Percentiles rank a stretch among this genome's conserved stretches.
Evolutionary conservation across 1,140 invertebrate species (phyloP).

Genomic region (Andrena cerasifolii): DNA sequence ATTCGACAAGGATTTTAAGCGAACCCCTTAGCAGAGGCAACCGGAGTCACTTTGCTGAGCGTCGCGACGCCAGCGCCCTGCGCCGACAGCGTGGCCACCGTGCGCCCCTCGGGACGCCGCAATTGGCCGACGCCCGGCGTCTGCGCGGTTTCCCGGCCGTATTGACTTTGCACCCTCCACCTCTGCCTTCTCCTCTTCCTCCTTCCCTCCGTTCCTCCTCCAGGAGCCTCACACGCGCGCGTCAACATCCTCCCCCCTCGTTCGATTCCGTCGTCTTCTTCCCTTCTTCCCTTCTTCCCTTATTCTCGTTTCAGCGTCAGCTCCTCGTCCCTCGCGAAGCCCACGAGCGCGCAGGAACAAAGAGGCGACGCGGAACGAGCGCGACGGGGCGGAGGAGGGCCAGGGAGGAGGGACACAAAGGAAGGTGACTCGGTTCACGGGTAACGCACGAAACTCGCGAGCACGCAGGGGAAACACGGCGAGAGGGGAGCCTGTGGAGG

Average conservation of each 20-base stretch:
- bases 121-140: constrained; percentile 71
- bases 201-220: constrained; percentile 19
- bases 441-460: constrained; percentile 42
- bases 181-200: neutral
- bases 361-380: constrained; percentile 14
- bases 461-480: neutral
- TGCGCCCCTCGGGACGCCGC: constrained; percentile 62
- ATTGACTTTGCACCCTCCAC: constrained; percentile 77
- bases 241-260: neutral
- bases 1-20: too few relatives aligned
- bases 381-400: neutral
- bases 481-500: neutral
- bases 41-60: neutral
- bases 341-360: constrained; percentile 27
- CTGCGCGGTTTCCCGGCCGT: constrained; percentile 72
- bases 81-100: constrained; percentile 57
- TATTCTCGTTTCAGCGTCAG: neutral
- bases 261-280: neutral
- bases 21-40: too few relatives aligned
- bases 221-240: constrained; percentile 40
- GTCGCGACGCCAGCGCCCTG: constrained; percentile 48
- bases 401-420: constrained; percentile 41
- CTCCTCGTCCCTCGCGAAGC: neutral
- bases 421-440: constrained; percentile 51
- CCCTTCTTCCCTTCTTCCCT: neutral